A percentile compares a stretch with the other conserved stretches of the same genome.
phyloP scores from a whole-genome alignment of 2,888 invertebrate genomes.

The Sepioteuthis lessoniana region DNA sequence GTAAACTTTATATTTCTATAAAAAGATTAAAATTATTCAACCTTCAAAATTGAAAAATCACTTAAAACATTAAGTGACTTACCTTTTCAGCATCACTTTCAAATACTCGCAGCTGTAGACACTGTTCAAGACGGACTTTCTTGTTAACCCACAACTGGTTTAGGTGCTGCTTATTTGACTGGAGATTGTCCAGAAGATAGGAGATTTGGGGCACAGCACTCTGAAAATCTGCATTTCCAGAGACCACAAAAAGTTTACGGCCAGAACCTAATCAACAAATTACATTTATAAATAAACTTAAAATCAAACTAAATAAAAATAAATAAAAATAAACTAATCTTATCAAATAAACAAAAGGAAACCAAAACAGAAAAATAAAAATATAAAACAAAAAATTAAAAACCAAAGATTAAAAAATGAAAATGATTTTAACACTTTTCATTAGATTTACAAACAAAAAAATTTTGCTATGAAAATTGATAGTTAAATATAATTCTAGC shows the following conservation, averaged over 20 bases:
- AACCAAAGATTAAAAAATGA: neutral
- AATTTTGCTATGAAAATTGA: neutral
- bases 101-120: constrained; percentile 75
- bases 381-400: neutral
- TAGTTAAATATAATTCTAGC: too few relatives aligned
- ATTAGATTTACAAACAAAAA: neutral
- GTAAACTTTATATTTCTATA: too few relatives aligned
- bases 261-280: constrained; percentile 56
- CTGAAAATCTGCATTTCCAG: constrained; percentile 80
- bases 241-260: constrained; percentile 75
- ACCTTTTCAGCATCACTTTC: constrained; percentile 75
- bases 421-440: neutral
- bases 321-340: neutral
- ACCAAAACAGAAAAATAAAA: neutral
- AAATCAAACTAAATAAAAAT: neutral
- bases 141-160: constrained; percentile 92
- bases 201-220: constrained; percentile 74
- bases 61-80: constrained; percentile 12
- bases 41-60: too few relatives aligned
- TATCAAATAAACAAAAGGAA: neutral
- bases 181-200: constrained; percentile 81
- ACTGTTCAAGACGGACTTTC: constrained; percentile 73
- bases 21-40: too few relatives aligned
- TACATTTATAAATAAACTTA: constrained; percentile 9
- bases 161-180: constrained; percentile 91